phyloP scores from a whole-genome alignment of 2,888 invertebrate genomes.

The Cyclophora albipunctata region DNA sequence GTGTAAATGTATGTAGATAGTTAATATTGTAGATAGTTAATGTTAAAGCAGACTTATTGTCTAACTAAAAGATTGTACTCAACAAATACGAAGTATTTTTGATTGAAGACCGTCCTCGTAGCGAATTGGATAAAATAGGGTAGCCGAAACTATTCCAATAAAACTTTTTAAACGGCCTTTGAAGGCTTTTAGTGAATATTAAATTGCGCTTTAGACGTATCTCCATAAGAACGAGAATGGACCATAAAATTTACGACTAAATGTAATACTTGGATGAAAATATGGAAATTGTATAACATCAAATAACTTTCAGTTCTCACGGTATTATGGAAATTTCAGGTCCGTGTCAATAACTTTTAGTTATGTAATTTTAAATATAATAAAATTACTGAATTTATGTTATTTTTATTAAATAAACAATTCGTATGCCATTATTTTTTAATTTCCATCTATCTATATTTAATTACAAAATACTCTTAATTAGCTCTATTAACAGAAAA shows the following conservation, averaged over 20 bases:
- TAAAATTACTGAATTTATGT: too few species aligned
- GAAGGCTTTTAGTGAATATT: constrained; percentile 25
- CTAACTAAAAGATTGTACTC: too few species aligned
- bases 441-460: too few species aligned
- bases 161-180: constrained; percentile 47
- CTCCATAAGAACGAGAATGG: constrained; percentile 1
- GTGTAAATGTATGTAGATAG: too few species aligned
- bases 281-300: neutral
- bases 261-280: neutral
- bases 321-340: neutral
- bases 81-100: constrained; percentile 39
- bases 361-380: too few species aligned
- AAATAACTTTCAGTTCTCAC: neutral
- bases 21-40: too few species aligned
- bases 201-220: constrained; percentile 8
- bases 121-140: constrained; percentile 20
- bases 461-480: too few species aligned
- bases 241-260: neutral
- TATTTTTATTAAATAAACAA: too few species aligned
- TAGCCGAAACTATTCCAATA: constrained; percentile 54
- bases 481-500: too few species aligned
- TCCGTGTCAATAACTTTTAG: too few species aligned
- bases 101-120: constrained; percentile 33
- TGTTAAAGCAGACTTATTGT: too few species aligned
- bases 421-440: too few species aligned